Base-by-base conservation (phyloP, 2,888 invertebrate species). In the Rotaria macrura region DNA sequence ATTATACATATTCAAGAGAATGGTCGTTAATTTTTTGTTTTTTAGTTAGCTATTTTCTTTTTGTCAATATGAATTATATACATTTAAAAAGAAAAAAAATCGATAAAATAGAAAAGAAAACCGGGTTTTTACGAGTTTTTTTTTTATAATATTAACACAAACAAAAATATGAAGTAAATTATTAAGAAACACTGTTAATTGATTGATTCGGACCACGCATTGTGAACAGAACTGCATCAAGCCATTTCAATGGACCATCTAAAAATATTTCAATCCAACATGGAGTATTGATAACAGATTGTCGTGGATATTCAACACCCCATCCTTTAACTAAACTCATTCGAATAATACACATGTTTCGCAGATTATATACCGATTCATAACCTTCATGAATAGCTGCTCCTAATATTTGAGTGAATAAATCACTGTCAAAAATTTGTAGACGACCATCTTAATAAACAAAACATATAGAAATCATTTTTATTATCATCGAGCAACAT, bases 251-350 rank as follows among this genome's bases (percentile, higher is more conserved):
- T 7, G 99, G 98, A 14, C 97, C 97, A 90, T 98, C 96, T 54
- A 99, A 93, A 91, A 99, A 98, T 87, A 98, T 95, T 91, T 99
- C 99, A 87, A 99, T 96, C 99, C 99, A 99, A 90, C 99, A 99
- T 0, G 99, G 99, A 0, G 99, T 99, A 84, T 96, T 96, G 0
- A 98, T 99, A 34, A 99, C 98, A 90, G 98, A 98, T 91, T 99
- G 98, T 43, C 99, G 93, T 90, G 88, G 29, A 92, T 96, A 96
- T 90, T 96, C 96, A 0, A 96, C 96, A 84, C 96, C 96, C 96
- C 97, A 96, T 1, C 96, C 97, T 92, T 99, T 99, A 85, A 98
- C 98, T 91, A 99, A 99, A 89, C 97, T 97, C 95, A 99, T 97
- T 38, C 98, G 93, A 88, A 99, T 97, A 87, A 97, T 97, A 91